Percentiles rank a stretch among this genome's conserved stretches.
phyloP scores from a whole-genome alignment of 2,797 vertebrate species.

The Benthosema pterotum region DNA sequence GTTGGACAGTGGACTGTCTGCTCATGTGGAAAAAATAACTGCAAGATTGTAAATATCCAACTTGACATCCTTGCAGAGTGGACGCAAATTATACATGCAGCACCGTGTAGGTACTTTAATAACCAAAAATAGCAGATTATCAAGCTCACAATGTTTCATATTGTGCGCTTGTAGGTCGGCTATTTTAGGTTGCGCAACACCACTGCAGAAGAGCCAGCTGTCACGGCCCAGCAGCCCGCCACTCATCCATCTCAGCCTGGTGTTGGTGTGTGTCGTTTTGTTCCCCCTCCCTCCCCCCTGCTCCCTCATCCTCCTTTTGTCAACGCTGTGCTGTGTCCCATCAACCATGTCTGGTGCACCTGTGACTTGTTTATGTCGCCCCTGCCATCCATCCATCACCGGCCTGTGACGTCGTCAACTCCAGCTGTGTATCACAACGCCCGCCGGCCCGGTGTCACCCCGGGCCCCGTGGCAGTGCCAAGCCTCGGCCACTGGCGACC shows the following conservation, averaged over 20 bases:
- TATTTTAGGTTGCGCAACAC: no score
- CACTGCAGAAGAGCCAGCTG: slow-evolving; percentile 39
- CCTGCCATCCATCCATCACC: slow-evolving; percentile 39
- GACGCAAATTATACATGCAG: no score
- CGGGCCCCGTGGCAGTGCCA: slow-evolving; percentile 31
- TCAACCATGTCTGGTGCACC: slow-evolving; percentile 35
- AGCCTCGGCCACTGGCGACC: slow-evolving; percentile 58
- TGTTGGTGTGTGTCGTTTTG: slow-evolving; percentile 29
- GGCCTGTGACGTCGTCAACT: slow-evolving; percentile 27
- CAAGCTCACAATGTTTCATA: no score
- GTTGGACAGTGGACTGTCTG: slow-evolving; percentile 4
- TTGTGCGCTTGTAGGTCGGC: no score
- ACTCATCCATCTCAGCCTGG: slow-evolving; percentile 48
- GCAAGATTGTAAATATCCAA: neutral
- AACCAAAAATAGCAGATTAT: no score
- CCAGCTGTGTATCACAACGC: slow-evolving; percentile 29
- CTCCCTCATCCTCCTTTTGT: slow-evolving; percentile 10
- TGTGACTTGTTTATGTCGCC: slow-evolving; percentile 28
- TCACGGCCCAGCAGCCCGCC: slow-evolving; percentile 36
- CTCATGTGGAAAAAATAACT: slow-evolving; percentile 3
- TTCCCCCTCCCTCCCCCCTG: neutral
- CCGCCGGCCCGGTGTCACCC: slow-evolving; percentile 37
- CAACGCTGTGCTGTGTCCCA: slow-evolving; percentile 40
- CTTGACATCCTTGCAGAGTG: no score
- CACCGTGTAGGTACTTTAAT: no score